These are phyloP conservation scores for Maccullochella peelii DNA, from an alignment of 2,113 vertebrate species.

Conservation along the genomic window DNA sequence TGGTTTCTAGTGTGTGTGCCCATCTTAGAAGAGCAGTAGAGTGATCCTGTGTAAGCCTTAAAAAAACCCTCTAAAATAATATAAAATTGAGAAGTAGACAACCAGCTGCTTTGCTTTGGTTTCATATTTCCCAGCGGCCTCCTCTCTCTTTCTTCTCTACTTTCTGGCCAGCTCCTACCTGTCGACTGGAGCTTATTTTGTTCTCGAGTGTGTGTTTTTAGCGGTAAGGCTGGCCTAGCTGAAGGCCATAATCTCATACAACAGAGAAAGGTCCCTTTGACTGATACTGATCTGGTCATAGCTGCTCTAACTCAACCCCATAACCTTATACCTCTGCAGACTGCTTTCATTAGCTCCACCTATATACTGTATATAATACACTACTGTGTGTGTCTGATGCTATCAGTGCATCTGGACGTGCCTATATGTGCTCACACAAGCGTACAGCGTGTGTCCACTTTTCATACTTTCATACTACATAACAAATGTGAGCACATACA, in stretches of 20 bases:
- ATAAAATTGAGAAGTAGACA: not conserved
- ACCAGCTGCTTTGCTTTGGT: conserved; percentile 42
- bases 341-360: conserved; percentile 67
- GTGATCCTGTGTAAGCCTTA: not conserved
- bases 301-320: conserved; percentile 42
- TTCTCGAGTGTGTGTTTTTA: conserved; percentile 48
- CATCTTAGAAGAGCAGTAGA: not conserved
- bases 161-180: conserved; percentile 41
- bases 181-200: conserved; percentile 61
- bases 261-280: conserved; percentile 71
- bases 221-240: conserved; percentile 17
- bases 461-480: conserved; percentile 10
- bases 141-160: not conserved
- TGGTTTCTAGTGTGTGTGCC: not conserved
- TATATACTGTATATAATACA: conserved; percentile 51
- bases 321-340: conserved; percentile 56
- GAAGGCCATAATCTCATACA: conserved; percentile 33
- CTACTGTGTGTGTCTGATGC: conserved; percentile 47
- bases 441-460: conserved; percentile 8
- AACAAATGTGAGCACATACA: not conserved
- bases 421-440: conserved; percentile 16
- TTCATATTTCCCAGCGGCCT: conserved; percentile 31
- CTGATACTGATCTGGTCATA: conserved; percentile 70
- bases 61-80: not conserved
- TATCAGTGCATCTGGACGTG: conserved; percentile 42